A percentile compares a stretch with the other conserved stretches of the same genome.
These are phyloP conservation scores for Barypeithes pellucidus DNA, from an alignment of 2,888 invertebrate genomes.

Conservation along the genomic window DNA sequence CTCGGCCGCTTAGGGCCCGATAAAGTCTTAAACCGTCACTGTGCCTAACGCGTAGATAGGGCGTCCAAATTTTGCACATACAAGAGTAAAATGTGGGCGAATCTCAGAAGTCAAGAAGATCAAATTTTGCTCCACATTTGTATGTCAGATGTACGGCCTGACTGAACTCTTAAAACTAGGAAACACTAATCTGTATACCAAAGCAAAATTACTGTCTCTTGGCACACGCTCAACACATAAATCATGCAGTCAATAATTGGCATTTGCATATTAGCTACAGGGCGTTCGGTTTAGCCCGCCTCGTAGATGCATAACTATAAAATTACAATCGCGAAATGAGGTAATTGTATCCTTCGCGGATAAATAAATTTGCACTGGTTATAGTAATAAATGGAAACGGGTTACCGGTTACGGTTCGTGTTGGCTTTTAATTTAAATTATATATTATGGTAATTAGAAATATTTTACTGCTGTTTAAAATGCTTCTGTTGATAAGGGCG, in stretches of 20 bases:
- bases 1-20: no score
- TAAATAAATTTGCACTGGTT: slow-evolving; percentile 45
- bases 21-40: no score
- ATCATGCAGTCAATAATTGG: slow-evolving; percentile 49
- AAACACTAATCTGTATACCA: slow-evolving; percentile 16
- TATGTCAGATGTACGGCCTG: no score
- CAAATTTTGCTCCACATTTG: no score
- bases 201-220: slow-evolving; percentile 41
- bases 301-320: slow-evolving; percentile 48
- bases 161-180: neutral
- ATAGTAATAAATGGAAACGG: slow-evolving; percentile 39
- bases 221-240: slow-evolving; percentile 52
- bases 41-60: no score
- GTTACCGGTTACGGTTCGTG: slow-evolving; percentile 20
- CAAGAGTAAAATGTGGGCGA: no score
- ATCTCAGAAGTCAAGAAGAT: no score
- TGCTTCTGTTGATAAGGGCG: no score
- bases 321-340: slow-evolving; percentile 48
- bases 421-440: slow-evolving; percentile 31
- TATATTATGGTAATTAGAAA: slow-evolving; percentile 27
- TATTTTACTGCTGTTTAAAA: slow-evolving; percentile 19
- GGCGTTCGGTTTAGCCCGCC: slow-evolving; percentile 52
- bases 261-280: slow-evolving; percentile 51
- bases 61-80: no score
- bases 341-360: slow-evolving; percentile 48